These are phyloP conservation scores for Poliocrania exsul DNA, from an alignment of 2,797 vertebrate genomes.

Conservation along the genomic window DNA sequence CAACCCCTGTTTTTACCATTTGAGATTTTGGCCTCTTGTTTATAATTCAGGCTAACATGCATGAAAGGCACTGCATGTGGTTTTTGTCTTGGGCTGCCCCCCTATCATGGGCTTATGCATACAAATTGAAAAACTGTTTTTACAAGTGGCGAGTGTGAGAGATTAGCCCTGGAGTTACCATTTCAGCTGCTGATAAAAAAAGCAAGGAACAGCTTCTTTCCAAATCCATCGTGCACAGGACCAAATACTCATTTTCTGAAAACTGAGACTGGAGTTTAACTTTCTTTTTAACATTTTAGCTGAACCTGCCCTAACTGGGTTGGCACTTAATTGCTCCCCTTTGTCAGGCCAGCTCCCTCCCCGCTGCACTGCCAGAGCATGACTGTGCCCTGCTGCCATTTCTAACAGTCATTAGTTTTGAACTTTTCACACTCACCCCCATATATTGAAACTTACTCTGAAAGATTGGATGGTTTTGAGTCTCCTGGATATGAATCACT, in stretches of 20 bases:
- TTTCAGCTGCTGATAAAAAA: constrained; percentile 45
- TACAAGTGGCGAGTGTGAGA: constrained; percentile 53
- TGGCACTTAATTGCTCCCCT: background rate
- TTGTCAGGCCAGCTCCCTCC: background rate
- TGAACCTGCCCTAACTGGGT: background rate
- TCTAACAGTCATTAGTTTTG: background rate
- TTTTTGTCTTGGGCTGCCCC: constrained; percentile 52
- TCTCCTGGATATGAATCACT: constrained; percentile 52
- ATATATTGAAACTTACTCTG: background rate
- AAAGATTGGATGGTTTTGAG: background rate
- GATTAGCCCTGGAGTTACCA: constrained; percentile 32
- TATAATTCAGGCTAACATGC: constrained; percentile 40
- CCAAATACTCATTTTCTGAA: background rate
- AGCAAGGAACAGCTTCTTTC: background rate
- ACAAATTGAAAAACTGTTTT: constrained; percentile 48
- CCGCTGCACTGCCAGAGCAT: background rate
- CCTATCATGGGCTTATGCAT: constrained; percentile 26
- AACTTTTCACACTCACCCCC: background rate
- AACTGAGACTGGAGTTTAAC: background rate
- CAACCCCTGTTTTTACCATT: constrained; percentile 11
- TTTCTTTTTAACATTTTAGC: background rate
- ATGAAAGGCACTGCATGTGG: constrained; percentile 55
- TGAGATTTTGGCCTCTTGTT: constrained; percentile 46
- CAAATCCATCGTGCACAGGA: background rate
- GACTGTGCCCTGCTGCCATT: background rate